Evolutionary conservation across 2,113 vertebrate species (phyloP).

Genomic region (Pluvianellus socialis): DNA sequence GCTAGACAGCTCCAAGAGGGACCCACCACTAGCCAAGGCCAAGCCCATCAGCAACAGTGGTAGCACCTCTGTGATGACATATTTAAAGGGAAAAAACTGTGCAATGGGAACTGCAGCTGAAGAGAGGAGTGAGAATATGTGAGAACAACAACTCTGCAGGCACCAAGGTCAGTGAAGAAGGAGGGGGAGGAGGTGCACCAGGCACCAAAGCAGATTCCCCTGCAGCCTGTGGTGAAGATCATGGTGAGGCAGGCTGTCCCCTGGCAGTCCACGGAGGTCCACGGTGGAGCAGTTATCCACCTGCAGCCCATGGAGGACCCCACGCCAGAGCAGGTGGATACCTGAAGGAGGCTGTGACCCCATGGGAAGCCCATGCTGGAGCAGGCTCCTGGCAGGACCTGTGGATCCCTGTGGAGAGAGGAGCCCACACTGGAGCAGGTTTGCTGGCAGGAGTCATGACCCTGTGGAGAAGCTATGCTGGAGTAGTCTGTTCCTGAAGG

Average conservation of each 20-base stretch:
- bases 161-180: background rate
- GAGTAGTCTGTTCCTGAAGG: background rate
- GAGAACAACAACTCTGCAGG: background rate
- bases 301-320: background rate
- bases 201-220: background rate
- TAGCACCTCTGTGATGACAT: background rate
- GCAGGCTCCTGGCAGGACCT: background rate
- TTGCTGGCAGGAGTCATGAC: background rate
- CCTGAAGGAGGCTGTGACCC: background rate
- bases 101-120: background rate
- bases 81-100: background rate
- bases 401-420: background rate
- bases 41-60: background rate
- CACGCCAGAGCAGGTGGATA: background rate
- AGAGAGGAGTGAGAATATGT: background rate
- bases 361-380: background rate
- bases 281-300: background rate
- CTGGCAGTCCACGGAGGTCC: no score
- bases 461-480: background rate
- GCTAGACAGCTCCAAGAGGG: background rate
- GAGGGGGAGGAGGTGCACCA: background rate
- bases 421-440: background rate
- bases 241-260: no score
- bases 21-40: background rate
- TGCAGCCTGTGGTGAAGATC: background rate